Percentiles rank a stretch among this genome's conserved stretches.
Conservation (phyloP, 2,113 vertebrate genomes). For the Shinisaurus crocodilurus region DNA sequence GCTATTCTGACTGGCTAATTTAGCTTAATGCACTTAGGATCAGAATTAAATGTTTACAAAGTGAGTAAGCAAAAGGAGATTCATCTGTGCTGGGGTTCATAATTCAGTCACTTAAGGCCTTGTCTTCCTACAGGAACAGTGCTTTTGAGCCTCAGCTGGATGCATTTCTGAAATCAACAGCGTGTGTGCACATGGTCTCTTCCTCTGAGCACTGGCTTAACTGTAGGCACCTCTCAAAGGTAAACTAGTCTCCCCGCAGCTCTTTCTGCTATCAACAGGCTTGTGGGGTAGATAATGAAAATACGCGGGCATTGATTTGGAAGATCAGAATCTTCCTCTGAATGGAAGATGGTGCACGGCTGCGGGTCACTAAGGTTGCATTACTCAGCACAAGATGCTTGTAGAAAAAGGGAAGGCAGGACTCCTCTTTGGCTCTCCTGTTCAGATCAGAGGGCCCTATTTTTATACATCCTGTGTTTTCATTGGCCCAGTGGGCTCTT, state of each 20-base stretch:
- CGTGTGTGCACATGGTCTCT: neutral
- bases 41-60: neutral
- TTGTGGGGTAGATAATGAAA: neutral
- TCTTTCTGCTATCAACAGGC: neutral
- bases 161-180: neutral
- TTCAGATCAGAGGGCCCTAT: neutral
- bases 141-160: neutral
- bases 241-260: neutral
- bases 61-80: neutral
- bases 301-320: neutral
- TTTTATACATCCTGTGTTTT: conserved; percentile 3
- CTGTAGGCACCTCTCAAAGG: neutral
- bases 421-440: neutral
- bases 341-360: neutral
- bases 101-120: neutral
- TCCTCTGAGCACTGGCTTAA: neutral
- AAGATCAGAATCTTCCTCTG: too few relatives aligned
- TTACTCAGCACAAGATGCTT: neutral
- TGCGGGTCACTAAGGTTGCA: too few relatives aligned
- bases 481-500: neutral
- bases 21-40: too few relatives aligned
- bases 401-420: neutral
- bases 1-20: neutral
- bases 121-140: neutral
- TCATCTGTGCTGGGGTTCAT: neutral